A percentile compares a stretch with the other conserved stretches of the same genome.
phyloP scores from a whole-genome alignment of 2,888 invertebrate species.

The Brassicogethes aeneus region DNA sequence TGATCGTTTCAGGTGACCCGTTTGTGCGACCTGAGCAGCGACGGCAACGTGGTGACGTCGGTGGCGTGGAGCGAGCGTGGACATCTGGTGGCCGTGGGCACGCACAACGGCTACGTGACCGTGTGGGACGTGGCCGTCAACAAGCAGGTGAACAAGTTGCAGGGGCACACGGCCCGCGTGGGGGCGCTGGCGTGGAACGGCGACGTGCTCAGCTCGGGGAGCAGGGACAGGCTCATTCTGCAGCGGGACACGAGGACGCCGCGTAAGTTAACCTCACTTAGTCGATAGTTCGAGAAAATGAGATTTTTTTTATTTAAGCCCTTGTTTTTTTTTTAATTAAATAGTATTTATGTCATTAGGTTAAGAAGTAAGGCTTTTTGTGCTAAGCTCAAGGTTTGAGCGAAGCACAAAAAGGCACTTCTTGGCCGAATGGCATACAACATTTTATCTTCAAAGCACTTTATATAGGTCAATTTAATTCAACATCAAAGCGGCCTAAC shows the following conservation, averaged over 20 bases:
- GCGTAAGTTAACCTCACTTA: conserved; percentile 46
- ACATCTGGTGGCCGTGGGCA: conserved; percentile 94
- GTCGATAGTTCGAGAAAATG: neutral
- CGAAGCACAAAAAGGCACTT: too few relatives aligned
- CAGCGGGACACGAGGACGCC: conserved; percentile 90
- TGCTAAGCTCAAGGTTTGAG: too few relatives aligned
- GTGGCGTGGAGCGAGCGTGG: conserved; percentile 99
- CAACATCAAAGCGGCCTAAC: too few relatives aligned
- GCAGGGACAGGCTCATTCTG: conserved; percentile 85
- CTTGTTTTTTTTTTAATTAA: neutral
- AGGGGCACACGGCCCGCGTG: conserved; percentile 86
- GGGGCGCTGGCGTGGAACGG: conserved; percentile 97
- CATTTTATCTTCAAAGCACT: too few relatives aligned
- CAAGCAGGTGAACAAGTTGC: conserved; percentile 84
- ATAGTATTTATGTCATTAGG: too few relatives aligned
- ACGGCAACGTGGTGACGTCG: conserved; percentile 93
- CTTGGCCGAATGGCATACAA: too few relatives aligned
- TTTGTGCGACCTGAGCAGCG: conserved; percentile 87
- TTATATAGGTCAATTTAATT: too few relatives aligned
- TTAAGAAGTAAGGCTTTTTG: too few relatives aligned
- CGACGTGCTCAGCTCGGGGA: conserved; percentile 92
- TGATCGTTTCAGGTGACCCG: conserved; percentile 76
- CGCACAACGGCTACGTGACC: conserved; percentile 93
- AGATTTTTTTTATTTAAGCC: conserved; percentile 1
- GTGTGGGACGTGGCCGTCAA: conserved; percentile 96